Evolutionary conservation across 2,113 vertebrate species (phyloP).

Genomic region (Scomber colias): DNA sequence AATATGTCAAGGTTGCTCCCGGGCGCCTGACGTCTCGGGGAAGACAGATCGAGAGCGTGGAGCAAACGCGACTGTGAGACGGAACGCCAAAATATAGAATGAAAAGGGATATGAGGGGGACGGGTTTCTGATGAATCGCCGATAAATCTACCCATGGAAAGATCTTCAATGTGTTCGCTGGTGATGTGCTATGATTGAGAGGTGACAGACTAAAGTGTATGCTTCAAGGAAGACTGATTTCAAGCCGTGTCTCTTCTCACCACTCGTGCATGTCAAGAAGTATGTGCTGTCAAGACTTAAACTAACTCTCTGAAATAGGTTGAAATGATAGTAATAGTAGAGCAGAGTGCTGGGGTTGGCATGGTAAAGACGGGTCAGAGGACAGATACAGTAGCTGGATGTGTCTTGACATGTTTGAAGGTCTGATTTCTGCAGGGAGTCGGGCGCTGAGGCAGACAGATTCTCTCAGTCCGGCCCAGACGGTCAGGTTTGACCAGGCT

Average conservation of each 20-base stretch:
- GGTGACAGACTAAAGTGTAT: not conserved
- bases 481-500: constrained; percentile 12
- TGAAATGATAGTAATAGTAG: not conserved
- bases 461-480: constrained; percentile 33
- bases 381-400: constrained; percentile 21
- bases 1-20: constrained; percentile 73
- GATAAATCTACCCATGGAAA: not conserved
- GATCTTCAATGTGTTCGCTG: constrained; percentile 4
- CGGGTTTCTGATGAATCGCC: not conserved
- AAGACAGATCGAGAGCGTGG: constrained; percentile 57
- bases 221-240: not conserved
- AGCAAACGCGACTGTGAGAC: constrained; percentile 3
- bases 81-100: constrained; percentile 13
- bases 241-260: not conserved
- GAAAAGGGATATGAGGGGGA: constrained; percentile 9
- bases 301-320: not conserved
- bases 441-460: constrained; percentile 35
- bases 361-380: not conserved
- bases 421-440: constrained; percentile 24
- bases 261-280: constrained; percentile 6
- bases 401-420: constrained; percentile 5
- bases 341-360: not conserved
- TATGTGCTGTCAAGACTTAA: constrained; percentile 23
- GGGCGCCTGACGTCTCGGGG: constrained; percentile 16
- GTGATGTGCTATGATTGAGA: constrained; percentile 5